phyloP scores from a whole-genome alignment of 2,113 vertebrate species.

The Vidua chalybeata region DNA sequence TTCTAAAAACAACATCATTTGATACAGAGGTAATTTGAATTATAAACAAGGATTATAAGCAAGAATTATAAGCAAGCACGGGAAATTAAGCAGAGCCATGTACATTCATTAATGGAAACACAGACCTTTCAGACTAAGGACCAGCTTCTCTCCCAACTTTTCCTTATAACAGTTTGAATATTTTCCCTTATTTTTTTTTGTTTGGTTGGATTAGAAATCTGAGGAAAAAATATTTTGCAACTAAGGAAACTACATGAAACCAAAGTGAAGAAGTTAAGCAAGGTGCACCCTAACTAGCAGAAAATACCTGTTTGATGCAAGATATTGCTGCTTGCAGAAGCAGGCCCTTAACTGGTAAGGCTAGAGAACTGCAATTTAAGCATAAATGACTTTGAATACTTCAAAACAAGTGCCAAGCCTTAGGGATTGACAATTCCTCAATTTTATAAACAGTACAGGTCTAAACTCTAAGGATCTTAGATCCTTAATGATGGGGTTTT shows the following conservation, averaged over 20 bases:
- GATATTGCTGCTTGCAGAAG: background rate
- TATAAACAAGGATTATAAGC: background rate
- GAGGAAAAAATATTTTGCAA: background rate
- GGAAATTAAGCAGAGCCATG: background rate
- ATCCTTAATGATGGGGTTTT: background rate
- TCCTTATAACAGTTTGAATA: background rate
- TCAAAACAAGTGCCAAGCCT: background rate
- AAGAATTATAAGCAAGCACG: background rate
- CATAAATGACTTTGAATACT: background rate
- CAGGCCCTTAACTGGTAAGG: background rate
- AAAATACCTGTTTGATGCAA: background rate
- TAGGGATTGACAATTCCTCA: background rate
- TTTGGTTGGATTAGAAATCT: background rate
- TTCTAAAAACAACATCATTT: background rate
- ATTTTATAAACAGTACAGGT: background rate
- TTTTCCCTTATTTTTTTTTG: background rate
- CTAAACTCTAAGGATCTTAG: background rate
- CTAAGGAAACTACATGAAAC: background rate
- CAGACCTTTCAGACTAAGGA: background rate
- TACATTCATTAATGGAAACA: background rate
- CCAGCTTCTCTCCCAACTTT: background rate
- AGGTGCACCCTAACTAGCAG: background rate
- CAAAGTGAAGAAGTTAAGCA: background rate
- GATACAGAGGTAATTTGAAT: background rate
- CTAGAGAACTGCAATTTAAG: background rate